phyloP scores from a whole-genome alignment of 23 tunicate species.

The Ciona savignyi region DNA sequence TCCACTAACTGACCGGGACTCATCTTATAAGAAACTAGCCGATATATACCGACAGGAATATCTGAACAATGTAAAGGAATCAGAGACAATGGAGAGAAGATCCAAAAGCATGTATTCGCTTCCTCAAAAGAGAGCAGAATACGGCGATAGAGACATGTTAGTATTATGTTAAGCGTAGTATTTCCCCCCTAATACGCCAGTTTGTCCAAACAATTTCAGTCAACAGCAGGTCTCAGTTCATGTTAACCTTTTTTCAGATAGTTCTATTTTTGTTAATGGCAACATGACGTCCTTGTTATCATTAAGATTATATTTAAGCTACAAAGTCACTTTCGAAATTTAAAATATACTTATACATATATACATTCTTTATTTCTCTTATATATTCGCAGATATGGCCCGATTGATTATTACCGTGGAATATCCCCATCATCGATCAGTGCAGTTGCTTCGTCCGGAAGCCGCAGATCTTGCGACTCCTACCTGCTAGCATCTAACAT shows the following conservation, averaged over 20 bases:
- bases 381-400: slow-evolving; percentile 11
- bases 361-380: not conserved
- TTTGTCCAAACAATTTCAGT: no score
- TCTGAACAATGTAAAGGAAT: slow-evolving; percentile 2
- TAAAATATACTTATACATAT: not conserved
- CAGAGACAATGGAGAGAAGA: slow-evolving; percentile 2
- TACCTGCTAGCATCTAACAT: not conserved
- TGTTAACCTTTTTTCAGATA: no score
- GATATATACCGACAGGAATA: slow-evolving; percentile 13
- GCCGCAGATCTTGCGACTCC: slow-evolving; percentile 32
- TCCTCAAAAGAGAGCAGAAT: not conserved
- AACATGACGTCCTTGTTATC: no score
- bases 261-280: no score
- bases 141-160: not conserved
- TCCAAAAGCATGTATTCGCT: slow-evolving; percentile 20
- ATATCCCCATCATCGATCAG: slow-evolving; percentile 36
- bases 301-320: no score
- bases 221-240: no score
- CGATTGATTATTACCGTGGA: slow-evolving; percentile 14
- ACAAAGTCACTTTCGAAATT: no score
- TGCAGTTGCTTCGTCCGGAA: slow-evolving; percentile 42
- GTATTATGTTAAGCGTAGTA: no score
- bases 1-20: not conserved
- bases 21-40: slow-evolving; percentile 1
- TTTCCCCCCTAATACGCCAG: no score